Evolutionary conservation across 2,888 invertebrate genomes (phyloP).

Genomic region (Meiosimyza decipiens): DNA sequence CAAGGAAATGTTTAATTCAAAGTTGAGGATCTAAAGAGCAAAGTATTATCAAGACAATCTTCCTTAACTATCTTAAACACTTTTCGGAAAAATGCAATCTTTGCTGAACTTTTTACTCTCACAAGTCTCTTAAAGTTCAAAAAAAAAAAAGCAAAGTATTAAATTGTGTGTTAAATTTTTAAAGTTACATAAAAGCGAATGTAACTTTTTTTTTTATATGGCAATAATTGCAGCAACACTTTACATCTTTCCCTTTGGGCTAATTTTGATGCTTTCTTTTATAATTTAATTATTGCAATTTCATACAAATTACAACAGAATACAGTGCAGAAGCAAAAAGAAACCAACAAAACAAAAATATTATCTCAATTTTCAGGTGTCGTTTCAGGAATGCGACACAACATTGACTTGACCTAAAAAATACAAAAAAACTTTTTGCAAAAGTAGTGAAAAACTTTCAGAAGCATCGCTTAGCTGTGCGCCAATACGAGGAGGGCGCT

Average conservation of each 20-base stretch:
- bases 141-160: no score
- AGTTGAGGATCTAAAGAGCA: no score
- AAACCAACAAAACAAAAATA: not conserved
- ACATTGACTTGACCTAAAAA: conserved; percentile 6
- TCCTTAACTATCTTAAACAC: no score
- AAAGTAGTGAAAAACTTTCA: not conserved
- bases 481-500: not conserved
- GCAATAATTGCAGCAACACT: not conserved
- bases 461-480: not conserved
- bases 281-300: conserved; percentile 23
- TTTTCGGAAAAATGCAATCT: no score
- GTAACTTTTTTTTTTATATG: no score
- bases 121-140: no score
- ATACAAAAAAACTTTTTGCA: not conserved
- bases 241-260: not conserved
- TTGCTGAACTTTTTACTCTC: no score
- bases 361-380: conserved; percentile 3
- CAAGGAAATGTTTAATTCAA: no score
- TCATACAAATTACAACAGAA: conserved; percentile 13
- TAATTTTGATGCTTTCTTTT: not conserved
- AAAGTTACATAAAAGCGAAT: no score
- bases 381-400: not conserved
- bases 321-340: not conserved
- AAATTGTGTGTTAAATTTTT: no score
- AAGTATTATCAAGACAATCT: no score